phyloP scores from a whole-genome alignment of 2,888 invertebrate genomes.

The Choreutis nemorana region DNA sequence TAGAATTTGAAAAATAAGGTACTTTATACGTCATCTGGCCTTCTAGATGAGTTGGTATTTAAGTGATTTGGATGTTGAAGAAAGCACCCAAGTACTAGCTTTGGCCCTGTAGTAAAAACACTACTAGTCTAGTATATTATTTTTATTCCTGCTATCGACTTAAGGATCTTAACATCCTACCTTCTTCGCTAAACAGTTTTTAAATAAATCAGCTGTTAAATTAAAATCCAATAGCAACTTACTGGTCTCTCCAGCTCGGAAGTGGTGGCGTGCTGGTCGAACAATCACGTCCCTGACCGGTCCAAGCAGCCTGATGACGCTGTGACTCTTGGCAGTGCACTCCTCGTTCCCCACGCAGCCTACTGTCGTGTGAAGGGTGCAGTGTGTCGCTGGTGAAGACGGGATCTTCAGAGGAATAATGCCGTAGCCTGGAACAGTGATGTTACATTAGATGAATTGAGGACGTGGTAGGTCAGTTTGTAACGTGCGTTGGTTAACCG shows the following conservation, averaged over 20 bases:
- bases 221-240: slow-evolving; percentile 21
- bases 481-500: too few relatives aligned
- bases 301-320: slow-evolving; percentile 68
- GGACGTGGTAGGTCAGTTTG: too few relatives aligned
- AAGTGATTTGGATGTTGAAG: too few relatives aligned
- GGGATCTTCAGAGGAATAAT: slow-evolving; percentile 70
- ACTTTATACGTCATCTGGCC: too few relatives aligned
- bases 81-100: too few relatives aligned
- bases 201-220: slow-evolving; percentile 9
- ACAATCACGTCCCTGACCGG: slow-evolving; percentile 71
- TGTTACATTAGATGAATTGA: neutral
- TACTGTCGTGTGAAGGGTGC: slow-evolving; percentile 68
- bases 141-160: too few relatives aligned
- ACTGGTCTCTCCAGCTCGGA: slow-evolving; percentile 71
- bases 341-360: slow-evolving; percentile 64
- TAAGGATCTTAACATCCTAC: too few relatives aligned
- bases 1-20: too few relatives aligned
- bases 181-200: neutral
- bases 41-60: too few relatives aligned
- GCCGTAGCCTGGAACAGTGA: slow-evolving; percentile 66
- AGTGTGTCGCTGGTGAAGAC: slow-evolving; percentile 64
- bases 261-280: slow-evolving; percentile 69
- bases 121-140: too few relatives aligned
- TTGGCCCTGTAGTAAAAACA: too few relatives aligned
- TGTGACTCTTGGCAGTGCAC: slow-evolving; percentile 67